Percentiles rank a stretch among this genome's conserved stretches.
Evolutionary conservation across 2,888 invertebrate species (phyloP).

Genomic region (Brachyptera putata): DNA sequence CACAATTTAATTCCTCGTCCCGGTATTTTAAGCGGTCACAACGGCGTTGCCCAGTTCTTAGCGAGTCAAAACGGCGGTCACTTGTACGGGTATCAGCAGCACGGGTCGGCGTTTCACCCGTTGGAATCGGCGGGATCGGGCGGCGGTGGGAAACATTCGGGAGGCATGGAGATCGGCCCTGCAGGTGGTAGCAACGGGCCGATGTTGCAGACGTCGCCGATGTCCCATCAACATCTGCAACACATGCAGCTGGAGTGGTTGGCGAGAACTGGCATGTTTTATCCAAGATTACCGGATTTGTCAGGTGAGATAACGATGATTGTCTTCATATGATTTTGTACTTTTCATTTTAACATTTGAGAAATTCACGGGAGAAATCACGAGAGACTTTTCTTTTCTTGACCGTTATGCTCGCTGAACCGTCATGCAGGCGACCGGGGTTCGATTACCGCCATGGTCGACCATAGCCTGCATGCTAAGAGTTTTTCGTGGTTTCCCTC

Average conservation of each 20-base stretch:
- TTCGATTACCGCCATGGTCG: background rate
- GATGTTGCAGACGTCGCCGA: constrained; percentile 13
- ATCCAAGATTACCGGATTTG: constrained; percentile 80
- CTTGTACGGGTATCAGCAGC: constrained; percentile 19
- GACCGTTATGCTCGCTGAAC: background rate
- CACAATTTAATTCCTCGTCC: constrained; percentile 49
- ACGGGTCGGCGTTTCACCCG: constrained; percentile 52
- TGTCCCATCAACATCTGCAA: constrained; percentile 53
- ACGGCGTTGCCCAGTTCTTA: constrained; percentile 47
- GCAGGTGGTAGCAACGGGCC: constrained; percentile 34
- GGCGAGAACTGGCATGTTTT: constrained; percentile 87
- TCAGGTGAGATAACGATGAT: constrained; percentile 64
- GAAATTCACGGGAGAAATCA: too few species aligned
- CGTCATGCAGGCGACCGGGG: background rate
- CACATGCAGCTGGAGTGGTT: constrained; percentile 86
- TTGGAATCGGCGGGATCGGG: constrained; percentile 47
- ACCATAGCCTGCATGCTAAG: background rate
- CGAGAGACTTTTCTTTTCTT: too few species aligned
- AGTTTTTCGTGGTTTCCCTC: background rate
- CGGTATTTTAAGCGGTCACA: constrained; percentile 46
- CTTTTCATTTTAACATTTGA: too few species aligned
- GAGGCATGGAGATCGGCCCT: constrained; percentile 38
- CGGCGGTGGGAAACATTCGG: constrained; percentile 44
- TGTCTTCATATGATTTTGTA: too few species aligned
- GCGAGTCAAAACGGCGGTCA: constrained; percentile 19